A percentile compares a stretch with the other conserved stretches of the same genome.
Conservation (phyloP, 2,888 invertebrate species). For the Psylliodes chrysocephalus region DNA sequence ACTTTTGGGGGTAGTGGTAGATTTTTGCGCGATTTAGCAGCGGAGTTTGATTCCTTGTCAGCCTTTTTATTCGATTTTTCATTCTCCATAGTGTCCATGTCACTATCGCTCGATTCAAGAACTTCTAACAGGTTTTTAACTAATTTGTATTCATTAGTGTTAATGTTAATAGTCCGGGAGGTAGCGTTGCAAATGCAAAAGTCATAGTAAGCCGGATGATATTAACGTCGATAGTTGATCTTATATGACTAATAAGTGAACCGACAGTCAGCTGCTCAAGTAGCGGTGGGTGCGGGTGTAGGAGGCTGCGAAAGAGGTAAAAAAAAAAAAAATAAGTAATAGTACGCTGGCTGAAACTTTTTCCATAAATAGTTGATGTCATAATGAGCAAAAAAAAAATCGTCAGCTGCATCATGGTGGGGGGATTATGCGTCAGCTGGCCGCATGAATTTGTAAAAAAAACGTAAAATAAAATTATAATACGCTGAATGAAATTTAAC, state of each 20-base stretch:
- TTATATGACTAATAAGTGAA: slow-evolving; percentile 24
- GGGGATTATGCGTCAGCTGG: slow-evolving; percentile 17
- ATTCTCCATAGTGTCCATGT: too few species aligned
- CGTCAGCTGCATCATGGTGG: slow-evolving; percentile 21
- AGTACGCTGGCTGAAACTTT: slow-evolving; percentile 8
- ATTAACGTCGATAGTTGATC: slow-evolving; percentile 21
- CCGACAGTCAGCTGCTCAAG: slow-evolving; percentile 24
- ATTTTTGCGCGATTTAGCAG: too few species aligned
- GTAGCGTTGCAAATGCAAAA: slow-evolving; percentile 20
- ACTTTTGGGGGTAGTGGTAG: too few species aligned
- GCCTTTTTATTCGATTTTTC: too few species aligned
- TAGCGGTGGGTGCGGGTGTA: neutral
- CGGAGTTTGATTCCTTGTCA: too few species aligned
- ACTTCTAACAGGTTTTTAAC: too few species aligned
- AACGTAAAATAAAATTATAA: slow-evolving; percentile 4
- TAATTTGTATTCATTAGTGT: too few species aligned
- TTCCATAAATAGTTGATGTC: slow-evolving; percentile 10
- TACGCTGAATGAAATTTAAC: slow-evolving; percentile 20
- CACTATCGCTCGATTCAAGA: too few species aligned
- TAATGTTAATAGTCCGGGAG: slow-evolving; percentile 23
- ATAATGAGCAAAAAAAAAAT: slow-evolving; percentile 7
- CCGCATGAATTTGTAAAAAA: slow-evolving; percentile 20
- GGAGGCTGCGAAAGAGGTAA: slow-evolving; percentile 4
- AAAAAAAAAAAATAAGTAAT: slow-evolving; percentile 6
- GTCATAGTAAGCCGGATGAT: slow-evolving; percentile 18